Base-by-base conservation (phyloP, 2,888 invertebrate genomes). In the Sepioteuthis lessoniana region DNA sequence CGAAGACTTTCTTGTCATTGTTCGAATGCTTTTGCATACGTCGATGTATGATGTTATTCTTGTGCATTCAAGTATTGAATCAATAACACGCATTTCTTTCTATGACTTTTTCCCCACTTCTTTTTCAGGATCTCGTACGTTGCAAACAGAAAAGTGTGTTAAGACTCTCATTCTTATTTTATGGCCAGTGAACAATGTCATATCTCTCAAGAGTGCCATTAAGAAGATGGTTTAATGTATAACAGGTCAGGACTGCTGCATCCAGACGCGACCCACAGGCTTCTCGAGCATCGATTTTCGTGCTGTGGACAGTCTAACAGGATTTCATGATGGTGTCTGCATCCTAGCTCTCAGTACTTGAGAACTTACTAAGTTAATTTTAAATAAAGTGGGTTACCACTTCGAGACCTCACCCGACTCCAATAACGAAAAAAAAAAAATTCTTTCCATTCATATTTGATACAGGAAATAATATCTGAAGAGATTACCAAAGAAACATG, bases 171-270 rank as follows among this genome's bases (percentile, higher is more conserved):
- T 76, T 76, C 76, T 76, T n/a, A 76, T 76, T 76, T 76, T 76
- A 76, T 76, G n/a, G 76, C n/a, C 76, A 76, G n/a, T 76, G 76
- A 76, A 76, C n/a, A 76, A 76, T 76, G 76, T 76, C 76, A 76
- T 76, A n/a, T 76, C 76, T 76, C 76, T 76, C 76, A n/a, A n/a
- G 76, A 76, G 76, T 35, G 76, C 76, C 76, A 76, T 76, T 76
- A 76, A 76, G 76, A 76, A 35, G 10, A 2, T 76, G n/a, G 13
- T 10, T n/a, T 76, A n/a, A 76, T n/a, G n/a, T 76, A 76, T 25
- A 76, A 16, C n/a, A 35, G n/a, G 76, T n/a, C 76, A 76, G 76
- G n/a, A 13, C 76, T 35, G 16, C 76, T 76, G 4, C 76, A n/a
- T 13, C n/a, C n/a, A n/a, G n/a, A n/a, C 19, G n/a, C 76, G n/a